Evolutionary conservation across 2,888 invertebrate species (phyloP).

Genomic region (Saturnia pavonia): DNA sequence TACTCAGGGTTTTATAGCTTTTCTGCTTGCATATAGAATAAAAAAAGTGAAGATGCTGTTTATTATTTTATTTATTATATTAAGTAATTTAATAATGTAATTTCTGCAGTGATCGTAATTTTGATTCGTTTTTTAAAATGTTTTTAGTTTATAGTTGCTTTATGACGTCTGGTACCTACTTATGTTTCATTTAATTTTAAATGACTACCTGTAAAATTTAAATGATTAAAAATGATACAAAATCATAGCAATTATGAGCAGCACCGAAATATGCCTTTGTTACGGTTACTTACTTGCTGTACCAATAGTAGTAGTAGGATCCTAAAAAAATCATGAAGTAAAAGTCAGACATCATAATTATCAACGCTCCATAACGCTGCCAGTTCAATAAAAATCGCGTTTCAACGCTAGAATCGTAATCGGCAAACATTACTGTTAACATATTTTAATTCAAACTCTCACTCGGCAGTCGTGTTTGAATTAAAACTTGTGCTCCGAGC

Average conservation of each 20-base stretch:
- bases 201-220: too few relatives aligned
- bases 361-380: constrained; percentile 21
- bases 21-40: neutral
- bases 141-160: neutral
- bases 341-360: constrained; percentile 21
- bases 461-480: constrained; percentile 1
- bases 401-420: constrained; percentile 14
- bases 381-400: constrained; percentile 14
- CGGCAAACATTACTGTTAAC: constrained; percentile 5
- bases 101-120: neutral
- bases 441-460: constrained; percentile 10
- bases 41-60: neutral
- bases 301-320: too few relatives aligned
- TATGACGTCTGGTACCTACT: neutral
- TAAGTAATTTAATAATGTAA: neutral
- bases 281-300: neutral
- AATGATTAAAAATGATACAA: neutral
- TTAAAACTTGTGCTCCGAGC: constrained; percentile 15
- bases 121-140: neutral
- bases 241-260: neutral
- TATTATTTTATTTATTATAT: neutral
- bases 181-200: neutral
- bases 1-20: neutral
- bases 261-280: neutral
- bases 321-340: constrained; percentile 14